These are phyloP conservation scores for Sphaeramia orbicularis DNA, from an alignment of 2,797 vertebrate genomes.

Conservation along the genomic window DNA sequence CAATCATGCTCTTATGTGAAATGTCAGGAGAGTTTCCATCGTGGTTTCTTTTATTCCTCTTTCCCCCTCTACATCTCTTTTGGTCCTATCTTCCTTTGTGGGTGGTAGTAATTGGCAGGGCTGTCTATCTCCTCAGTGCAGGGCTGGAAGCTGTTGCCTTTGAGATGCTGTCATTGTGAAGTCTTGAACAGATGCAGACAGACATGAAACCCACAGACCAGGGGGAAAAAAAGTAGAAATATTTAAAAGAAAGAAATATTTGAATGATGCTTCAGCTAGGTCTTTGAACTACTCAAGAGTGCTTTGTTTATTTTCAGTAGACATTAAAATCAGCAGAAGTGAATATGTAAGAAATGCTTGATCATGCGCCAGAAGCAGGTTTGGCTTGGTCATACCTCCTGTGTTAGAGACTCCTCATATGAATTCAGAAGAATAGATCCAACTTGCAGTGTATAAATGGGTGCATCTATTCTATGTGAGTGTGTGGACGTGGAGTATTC, in stretches of 20 bases:
- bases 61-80: conserved; percentile 43
- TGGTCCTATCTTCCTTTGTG: conserved; percentile 56
- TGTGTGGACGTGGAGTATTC: background rate
- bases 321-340: conserved; percentile 13
- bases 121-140: conserved; percentile 52
- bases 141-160: conserved; percentile 50
- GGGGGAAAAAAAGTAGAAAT: background rate
- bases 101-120: conserved; percentile 68
- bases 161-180: conserved; percentile 58
- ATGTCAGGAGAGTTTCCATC: conserved; percentile 63
- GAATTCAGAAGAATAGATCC: conserved; percentile 9
- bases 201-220: conserved; percentile 40
- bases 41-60: conserved; percentile 46
- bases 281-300: conserved; percentile 22
- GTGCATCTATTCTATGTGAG: conserved; percentile 6
- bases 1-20: conserved; percentile 62
- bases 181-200: conserved; percentile 39
- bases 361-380: background rate
- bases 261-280: conserved; percentile 27
- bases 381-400: background rate
- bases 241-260: conserved; percentile 19
- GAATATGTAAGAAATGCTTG: too few species aligned
- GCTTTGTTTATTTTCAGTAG: conserved; percentile 11
- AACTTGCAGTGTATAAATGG: conserved; percentile 5
- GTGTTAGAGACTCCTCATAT: background rate